Evolutionary conservation across 1,140 invertebrate species (phyloP), one percentile per base, ranked within the genome.

Genomic region (Ceratina calcarata): DNA sequence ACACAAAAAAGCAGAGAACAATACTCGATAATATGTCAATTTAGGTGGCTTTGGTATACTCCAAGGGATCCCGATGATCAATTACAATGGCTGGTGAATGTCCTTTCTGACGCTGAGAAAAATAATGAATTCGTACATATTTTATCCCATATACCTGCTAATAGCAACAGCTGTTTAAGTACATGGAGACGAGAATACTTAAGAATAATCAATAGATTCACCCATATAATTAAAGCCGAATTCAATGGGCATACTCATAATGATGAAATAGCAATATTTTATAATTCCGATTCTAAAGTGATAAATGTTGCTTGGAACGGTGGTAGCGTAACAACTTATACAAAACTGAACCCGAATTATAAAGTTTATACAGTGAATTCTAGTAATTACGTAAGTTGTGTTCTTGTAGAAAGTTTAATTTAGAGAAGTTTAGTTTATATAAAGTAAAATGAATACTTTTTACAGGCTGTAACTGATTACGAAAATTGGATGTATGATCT

Each of bases 221-320:
- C 94, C 51, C 90, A 94, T 53, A 97, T 95, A 3, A 96, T 98
- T 45, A 91, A 93, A 1, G 97, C 94, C 3, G 96, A 97, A 89
- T 98, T 97, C 89, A 96, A 96, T 84, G 97, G 97, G 0, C 97
- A 98, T 85, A 95, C 95, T 2, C 97, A 98, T 86, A 94, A 94
- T 18, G 97, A 97, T 86, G 95, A 97, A 86, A 94, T 97, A 70
- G 93, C 94, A 61, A 91, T 97, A 51, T 95, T 95, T 90, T 96
- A 96, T 85, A 93, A 92, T 75, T 84, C 84, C 10, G 84, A 93
- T 18, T 89, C 87, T 0, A 84, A 93, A 77, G 89, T 96, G 0
- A 94, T 95, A 0, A 94, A 93, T 71, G 93, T 98, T 3, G 95
- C 96, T 6, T 98, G 96, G 94, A 96, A 97, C 73, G 95, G 95